Base-by-base conservation (phyloP, 2,113 vertebrate species). In the Pteronura brasiliensis region DNA sequence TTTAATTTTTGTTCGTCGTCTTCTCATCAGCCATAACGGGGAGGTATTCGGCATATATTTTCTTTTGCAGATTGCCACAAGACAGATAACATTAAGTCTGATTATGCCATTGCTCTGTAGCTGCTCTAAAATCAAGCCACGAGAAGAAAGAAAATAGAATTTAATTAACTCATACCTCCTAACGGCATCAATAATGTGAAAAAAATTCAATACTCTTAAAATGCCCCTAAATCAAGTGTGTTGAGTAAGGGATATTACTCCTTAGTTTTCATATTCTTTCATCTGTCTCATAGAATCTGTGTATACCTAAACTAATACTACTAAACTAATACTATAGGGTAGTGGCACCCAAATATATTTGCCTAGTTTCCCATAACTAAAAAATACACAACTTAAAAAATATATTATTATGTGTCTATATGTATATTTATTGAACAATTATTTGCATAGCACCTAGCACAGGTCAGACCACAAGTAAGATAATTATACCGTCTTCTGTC, bases 1-100 rank as follows among this genome's bases (percentile, higher is more conserved):
- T 98, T 98, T 98, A 97, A 84, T 95, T 98, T 98, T 97, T 98
- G 67, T 88, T 98, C 95, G 90, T 98, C 98, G 97, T 90, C 87
- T 96, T 90, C 87, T 96, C 98, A 96, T 98, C 93, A 98, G 61
- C 39, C 61, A 81, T 97, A 95, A 96, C 63, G 95, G 92, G 95
- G 95, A 96, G 93, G 94, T 96, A 97, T 86, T 17, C 81, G 94
- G 25, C 72, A 34, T 88, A 27, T 74, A 97, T 79, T 96, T 98
- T 95, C 83, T 94, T 90, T 87, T 97, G 44, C 55, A 87, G 89
- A 89, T 97, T 83, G 95, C 93, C 97, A 97, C 96, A 94, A 98
- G 91, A 98, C 71, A 63, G 86, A 97, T 95, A 97, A 97, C 97
- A 97, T 21, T 95, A 93, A 97, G 97, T 97, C 90, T 88, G 86